Base-by-base conservation (phyloP, 92 coral and sea anemone species). In the Heteractis magnifica region DNA sequence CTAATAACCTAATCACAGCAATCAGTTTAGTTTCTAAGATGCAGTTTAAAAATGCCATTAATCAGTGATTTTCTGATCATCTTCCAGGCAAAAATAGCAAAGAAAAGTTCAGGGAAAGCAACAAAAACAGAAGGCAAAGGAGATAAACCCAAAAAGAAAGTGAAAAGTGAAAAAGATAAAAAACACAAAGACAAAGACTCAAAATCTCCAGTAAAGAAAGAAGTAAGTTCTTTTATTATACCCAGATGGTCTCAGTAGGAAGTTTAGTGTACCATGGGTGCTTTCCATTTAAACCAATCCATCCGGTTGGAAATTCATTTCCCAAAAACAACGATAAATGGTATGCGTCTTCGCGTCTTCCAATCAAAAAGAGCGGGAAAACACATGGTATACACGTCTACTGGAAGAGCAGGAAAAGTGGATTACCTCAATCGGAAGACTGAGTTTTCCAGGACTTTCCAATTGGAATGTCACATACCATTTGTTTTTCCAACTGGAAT, bases 21-120 rank as follows among this genome's bases (percentile, higher is more conserved):
- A 4, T 62, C 18, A 6, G 7, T 68, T 23, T 21, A 21, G 21
- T 7, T 21, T 26, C 4, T 21, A 9, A 21, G 44, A 20, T 26
- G 6, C 7, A 13, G 18, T 20, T 21, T 68, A 20, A 14, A 21
- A 4, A 2, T 64, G 26, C n/a, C n/a, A 23, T 64, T 64, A n/a
- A 64, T 18, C n/a, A 64, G 4, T 64, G n/a, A 64, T 20, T 21
- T 68, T 68, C 49, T 26, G 9, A 9, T 23, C 76, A 19, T 48
- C 60, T 76, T 83, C 34, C 83, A 95, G 98, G 92, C 93, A 13
- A 97, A 97, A 71, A 72, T 79, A 82, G 89, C 92, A 44, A 95
- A 93, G 90, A 94, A 89, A 77, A 82, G 84, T 70, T 72, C 86
- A 16, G 84, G 77, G 23, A 91, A 94, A 79, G 11, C 89, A 79